Base-by-base conservation (phyloP, 92 coral and sea anemone species). In the Micromussa lordhowensis region DNA sequence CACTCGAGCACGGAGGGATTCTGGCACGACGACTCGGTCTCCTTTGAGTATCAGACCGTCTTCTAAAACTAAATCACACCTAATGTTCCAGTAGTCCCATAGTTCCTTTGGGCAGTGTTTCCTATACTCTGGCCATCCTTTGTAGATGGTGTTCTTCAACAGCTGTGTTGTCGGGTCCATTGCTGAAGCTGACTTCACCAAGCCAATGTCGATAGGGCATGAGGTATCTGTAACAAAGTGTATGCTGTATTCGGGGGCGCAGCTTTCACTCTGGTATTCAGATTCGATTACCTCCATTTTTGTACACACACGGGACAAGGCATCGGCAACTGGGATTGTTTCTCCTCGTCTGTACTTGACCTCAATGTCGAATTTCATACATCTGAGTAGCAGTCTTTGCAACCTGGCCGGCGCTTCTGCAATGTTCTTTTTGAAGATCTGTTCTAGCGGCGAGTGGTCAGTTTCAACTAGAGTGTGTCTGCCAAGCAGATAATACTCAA, bases 281-380 rank as follows among this genome's bases (percentile, higher is more conserved):
- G 29, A 26, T 82, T 48, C 48, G 29, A 4, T 36, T 28, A 1
- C 40, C n/a, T 69, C 28, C 77, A 38, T 61, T 34, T 26, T 26
- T 55, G 71, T 18, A 48, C 91, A 93, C 21, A 91, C 86, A 44
- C 84, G 87, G 19, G 91, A 92, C 29, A 82, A 71, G 30, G 90
- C 92, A 51, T 93, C 95, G 16, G 96, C 94, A 10, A 94, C 93
- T 49, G 92, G 95, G 19, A 92, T 94, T 44, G 85, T 35, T 85
- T 85, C 77, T 36, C 96, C 94, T 32, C 77, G 89, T 28, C 85
- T 88, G 92, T 91, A 94, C 53, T 63, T 88, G 58, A 92, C 94
- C 55, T 94, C 88, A 48, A 91, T 75, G 31, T 78, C 81, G 38
- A 89, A 83, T 70, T 35, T 49, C 63, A 83, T 24, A 66, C 88